Evolutionary conservation across 2,113 vertebrate genomes (phyloP).

Genomic region (Sula dactylatra): DNA sequence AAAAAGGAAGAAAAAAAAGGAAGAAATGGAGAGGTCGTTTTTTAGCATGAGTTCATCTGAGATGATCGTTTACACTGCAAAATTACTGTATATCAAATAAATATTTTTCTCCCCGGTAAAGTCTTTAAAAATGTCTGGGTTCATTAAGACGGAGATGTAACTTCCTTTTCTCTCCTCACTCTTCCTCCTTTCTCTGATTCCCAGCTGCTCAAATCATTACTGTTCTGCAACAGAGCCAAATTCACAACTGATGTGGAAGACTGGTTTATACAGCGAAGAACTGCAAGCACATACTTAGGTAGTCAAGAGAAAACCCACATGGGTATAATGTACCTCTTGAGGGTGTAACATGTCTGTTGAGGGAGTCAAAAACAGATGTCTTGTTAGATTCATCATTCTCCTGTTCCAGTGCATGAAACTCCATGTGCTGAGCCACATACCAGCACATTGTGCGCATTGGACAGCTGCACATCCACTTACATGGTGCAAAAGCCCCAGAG

Average conservation of each 20-base stretch:
- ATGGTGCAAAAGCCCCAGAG: neutral
- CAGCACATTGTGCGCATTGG: rapidly evolving
- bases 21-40: neutral
- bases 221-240: neutral
- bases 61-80: neutral
- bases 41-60: neutral
- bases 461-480: rapidly evolving
- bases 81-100: neutral
- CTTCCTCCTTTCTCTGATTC: neutral
- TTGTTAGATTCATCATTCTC: neutral
- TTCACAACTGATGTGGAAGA: neutral
- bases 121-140: neutral
- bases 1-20: neutral
- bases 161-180: neutral
- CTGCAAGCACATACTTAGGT: neutral
- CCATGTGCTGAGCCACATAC: neutral
- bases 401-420: neutral
- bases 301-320: neutral
- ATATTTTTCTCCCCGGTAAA: neutral
- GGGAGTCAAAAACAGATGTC: neutral
- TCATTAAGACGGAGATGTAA: neutral
- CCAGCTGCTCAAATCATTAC: neutral
- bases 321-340: neutral
- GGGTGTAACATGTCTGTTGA: neutral
- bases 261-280: neutral